Evolutionary conservation across 2,888 invertebrate species (phyloP), one percentile per base, ranked within the genome.

Genomic region (Margaritifera margaritifera): DNA sequence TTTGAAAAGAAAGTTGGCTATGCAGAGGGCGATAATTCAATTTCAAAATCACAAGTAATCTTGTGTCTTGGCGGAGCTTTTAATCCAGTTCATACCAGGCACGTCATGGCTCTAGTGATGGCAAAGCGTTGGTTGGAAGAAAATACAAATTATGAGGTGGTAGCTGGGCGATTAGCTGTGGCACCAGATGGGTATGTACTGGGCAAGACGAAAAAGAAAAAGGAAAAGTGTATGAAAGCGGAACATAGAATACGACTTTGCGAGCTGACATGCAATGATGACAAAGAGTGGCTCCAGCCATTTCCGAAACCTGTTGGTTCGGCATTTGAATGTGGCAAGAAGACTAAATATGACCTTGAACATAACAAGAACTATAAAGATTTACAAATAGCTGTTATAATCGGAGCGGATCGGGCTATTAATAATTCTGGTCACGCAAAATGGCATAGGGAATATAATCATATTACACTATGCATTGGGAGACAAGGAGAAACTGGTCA

Each of bases 331-430:
- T 69, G 74, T 64, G 74, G 74, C 0, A 53, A 69, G 51, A 71
- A 68, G 42, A 64, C 69, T 11, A 66, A 58, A 51, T 5, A 22
- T 25, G 72, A 76, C 5, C 20, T 67, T n/a, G 18, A n/a, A 3
- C 62, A 56, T 24, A 50, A 22, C 2, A 51, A 25, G 22, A 52
- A 59, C 11, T 52, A 25, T n/a, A 52, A 52, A 15, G 15, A 62
- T 31, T 60, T 66, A 6, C 52, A 65, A 24, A 57, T 75, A 2
- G 74, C 70, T 25, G 69, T 74, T 0, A 67, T 77, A 15, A 52
- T 74, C 11, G 78, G 78, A 15, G 76, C 78, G 19, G 78, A 78
- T 62, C 31, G 78, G 60, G 78, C 78, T 5, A 27, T 74, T 31
- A 71, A 64, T 51, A 69, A 65, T 27, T 60, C 68, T 4, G 74